Percentiles rank a stretch among this genome's conserved stretches.
phyloP scores from a whole-genome alignment of 1,140 invertebrate genomes.

The Proctacanthus coquilletti region DNA sequence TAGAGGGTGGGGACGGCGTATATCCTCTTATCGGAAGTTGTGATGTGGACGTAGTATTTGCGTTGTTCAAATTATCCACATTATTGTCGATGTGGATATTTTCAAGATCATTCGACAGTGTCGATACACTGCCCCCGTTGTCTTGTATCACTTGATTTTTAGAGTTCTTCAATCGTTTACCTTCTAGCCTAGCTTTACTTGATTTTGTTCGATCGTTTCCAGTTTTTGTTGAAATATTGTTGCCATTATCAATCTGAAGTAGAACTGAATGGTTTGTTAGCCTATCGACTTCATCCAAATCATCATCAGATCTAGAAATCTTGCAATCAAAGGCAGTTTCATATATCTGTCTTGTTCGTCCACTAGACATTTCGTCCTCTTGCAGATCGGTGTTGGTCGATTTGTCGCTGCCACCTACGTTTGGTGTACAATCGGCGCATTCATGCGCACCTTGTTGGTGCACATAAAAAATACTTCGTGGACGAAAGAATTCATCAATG shows the following conservation, averaged over 20 bases:
- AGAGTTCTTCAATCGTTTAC: constrained; percentile 24
- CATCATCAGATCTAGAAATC: constrained; percentile 63
- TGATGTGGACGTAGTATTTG: constrained; percentile 22
- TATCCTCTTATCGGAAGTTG: constrained; percentile 38
- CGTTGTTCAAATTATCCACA: constrained; percentile 16
- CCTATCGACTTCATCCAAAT: constrained; percentile 63
- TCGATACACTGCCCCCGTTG: constrained; percentile 32
- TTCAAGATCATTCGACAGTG: constrained; percentile 41
- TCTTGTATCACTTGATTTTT: constrained; percentile 24
- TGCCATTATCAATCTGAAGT: constrained; percentile 37
- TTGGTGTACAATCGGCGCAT: constrained; percentile 32
- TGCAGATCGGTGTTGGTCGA: constrained; percentile 8
- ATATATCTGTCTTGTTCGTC: constrained; percentile 51
- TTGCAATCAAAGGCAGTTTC: constrained; percentile 82
- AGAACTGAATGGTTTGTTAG: constrained; percentile 64
- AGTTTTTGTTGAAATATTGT: constrained; percentile 2
- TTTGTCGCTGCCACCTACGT: constrained; percentile 15
- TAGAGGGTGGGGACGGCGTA: constrained; percentile 62
- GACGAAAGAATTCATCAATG: constrained; percentile 39
- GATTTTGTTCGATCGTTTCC: constrained; percentile 4
- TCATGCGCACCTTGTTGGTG: constrained; percentile 30
- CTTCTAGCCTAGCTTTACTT: constrained; percentile 17
- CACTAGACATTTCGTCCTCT: constrained; percentile 24
- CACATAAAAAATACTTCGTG: constrained; percentile 43
- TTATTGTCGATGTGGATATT: constrained; percentile 44